Percentiles rank a stretch among this genome's conserved stretches.
Evolutionary conservation across 2,888 invertebrate species (phyloP).

Genomic region (Phymatocera aterrima): DNA sequence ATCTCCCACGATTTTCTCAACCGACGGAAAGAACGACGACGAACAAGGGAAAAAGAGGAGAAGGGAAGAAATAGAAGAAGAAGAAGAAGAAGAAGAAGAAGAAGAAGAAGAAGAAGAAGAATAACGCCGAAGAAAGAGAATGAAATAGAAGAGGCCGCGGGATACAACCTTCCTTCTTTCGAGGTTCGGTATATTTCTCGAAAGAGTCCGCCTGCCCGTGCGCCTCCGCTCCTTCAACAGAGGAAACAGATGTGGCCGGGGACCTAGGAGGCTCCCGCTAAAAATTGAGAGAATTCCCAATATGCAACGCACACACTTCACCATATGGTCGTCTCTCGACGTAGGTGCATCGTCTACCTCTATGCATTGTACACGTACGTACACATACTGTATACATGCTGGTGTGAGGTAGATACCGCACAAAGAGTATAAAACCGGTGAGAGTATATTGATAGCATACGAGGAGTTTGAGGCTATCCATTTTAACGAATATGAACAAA

Average conservation of each 20-base stretch:
- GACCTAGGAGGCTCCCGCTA: background rate
- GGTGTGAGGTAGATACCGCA: background rate
- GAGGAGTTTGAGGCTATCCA: too few relatives aligned
- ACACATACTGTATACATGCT: too few relatives aligned
- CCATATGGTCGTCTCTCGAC: constrained; percentile 2
- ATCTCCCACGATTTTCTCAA: constrained; percentile 6
- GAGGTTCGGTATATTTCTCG: background rate
- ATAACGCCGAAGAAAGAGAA: constrained; percentile 44
- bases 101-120: background rate
- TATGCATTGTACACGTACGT: too few relatives aligned
- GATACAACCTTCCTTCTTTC: background rate
- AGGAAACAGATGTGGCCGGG: constrained; percentile 32
- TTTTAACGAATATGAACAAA: too few relatives aligned
- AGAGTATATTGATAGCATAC: too few relatives aligned
- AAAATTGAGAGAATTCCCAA: constrained; percentile 21
- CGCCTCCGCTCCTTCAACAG: background rate
- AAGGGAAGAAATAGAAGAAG: background rate
- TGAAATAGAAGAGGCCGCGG: constrained; percentile 46
- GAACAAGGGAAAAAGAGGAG: background rate
- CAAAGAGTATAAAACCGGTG: background rate
- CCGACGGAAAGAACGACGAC: background rate
- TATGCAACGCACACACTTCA: background rate
- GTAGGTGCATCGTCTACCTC: too few relatives aligned
- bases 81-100: background rate
- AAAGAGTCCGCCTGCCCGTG: background rate